These are phyloP conservation scores for Rhabdomys dilectus DNA, from an alignment of 2,113 vertebrate species.

Conservation along the genomic window DNA sequence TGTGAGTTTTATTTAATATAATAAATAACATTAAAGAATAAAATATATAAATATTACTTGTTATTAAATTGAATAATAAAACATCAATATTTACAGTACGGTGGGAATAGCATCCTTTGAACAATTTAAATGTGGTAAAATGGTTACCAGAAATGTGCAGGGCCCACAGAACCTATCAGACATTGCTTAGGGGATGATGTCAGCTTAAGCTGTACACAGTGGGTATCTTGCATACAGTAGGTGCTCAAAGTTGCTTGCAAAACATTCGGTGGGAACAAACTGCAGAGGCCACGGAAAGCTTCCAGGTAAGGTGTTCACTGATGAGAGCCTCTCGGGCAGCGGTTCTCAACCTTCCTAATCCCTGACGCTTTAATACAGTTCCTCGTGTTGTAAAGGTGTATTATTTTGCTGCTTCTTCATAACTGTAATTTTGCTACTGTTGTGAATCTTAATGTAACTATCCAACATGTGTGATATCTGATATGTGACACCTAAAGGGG, in stretches of 20 bases:
- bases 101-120: background rate
- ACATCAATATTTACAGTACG: conserved; percentile 46
- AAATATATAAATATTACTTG: background rate
- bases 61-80: background rate
- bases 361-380: background rate
- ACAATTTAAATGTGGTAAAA: conserved; percentile 10
- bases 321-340: background rate
- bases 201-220: background rate
- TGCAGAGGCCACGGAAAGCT: background rate
- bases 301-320: background rate
- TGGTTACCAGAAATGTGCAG: background rate
- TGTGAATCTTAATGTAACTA: background rate
- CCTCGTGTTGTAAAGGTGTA: background rate
- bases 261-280: background rate
- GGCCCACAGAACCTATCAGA: background rate
- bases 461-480: background rate
- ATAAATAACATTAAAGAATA: background rate
- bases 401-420: background rate
- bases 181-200: background rate
- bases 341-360: background rate
- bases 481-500: background rate
- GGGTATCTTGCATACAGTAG: background rate
- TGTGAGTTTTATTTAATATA: conserved; percentile 32
- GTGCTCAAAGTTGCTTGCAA: background rate
- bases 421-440: background rate